Conservation (phyloP, 64 coral and sea anemone species). For the Pocillopora verrucosa region DNA sequence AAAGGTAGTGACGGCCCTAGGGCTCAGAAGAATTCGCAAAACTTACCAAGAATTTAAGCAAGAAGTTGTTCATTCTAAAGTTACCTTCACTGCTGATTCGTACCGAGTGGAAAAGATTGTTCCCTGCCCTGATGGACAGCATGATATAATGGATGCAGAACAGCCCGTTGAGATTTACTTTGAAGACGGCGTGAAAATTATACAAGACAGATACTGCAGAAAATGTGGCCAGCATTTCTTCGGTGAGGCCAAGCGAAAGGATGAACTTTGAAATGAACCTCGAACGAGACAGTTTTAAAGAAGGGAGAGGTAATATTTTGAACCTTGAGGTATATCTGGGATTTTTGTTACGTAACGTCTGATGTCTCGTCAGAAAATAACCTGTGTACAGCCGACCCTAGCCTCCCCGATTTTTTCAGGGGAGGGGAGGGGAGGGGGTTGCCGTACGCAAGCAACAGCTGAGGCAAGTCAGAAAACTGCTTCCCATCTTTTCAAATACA, state of each 20-base stretch:
- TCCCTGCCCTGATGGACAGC: slow-evolving; percentile 57
- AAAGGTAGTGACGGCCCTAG: slow-evolving; percentile 43
- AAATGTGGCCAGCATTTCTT: slow-evolving; percentile 79
- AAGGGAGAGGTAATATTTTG: no score
- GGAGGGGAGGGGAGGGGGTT: no score
- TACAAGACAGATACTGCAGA: slow-evolving; percentile 78
- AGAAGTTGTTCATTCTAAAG: slow-evolving; percentile 46
- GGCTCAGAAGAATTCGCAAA: slow-evolving; percentile 58
- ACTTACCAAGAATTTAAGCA: slow-evolving; percentile 59
- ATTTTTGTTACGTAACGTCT: no score
- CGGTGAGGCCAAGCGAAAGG: neutral
- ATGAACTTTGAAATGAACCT: slow-evolving; percentile 70
- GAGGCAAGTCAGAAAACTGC: no score
- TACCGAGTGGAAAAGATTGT: slow-evolving; percentile 67
- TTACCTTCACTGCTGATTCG: slow-evolving; percentile 64
- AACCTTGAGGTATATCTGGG: no score
- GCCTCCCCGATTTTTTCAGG: no score
- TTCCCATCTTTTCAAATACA: no score
- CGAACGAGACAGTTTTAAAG: no score
- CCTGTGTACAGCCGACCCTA: no score
- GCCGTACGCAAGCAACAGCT: no score
- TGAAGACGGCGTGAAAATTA: slow-evolving; percentile 51
- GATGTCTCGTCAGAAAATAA: no score
- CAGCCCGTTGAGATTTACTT: slow-evolving; percentile 69
- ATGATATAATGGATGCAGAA: slow-evolving; percentile 68